These are phyloP conservation scores for Glyptemys insculpta DNA, from an alignment of 2,797 vertebrate genomes.

Conservation along the genomic window DNA sequence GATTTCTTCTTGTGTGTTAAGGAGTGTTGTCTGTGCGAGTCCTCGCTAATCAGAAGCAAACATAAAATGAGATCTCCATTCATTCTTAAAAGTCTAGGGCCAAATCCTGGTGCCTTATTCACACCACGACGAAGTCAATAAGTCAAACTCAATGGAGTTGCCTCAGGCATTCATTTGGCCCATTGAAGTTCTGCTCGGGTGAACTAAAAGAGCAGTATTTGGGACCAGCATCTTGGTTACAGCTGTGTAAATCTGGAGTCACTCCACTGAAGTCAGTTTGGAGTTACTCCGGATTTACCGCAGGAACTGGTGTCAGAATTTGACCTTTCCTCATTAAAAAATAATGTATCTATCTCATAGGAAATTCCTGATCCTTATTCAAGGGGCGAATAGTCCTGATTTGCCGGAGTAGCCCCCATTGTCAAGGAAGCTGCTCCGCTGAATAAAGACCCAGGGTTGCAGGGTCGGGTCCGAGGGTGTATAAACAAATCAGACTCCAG, in stretches of 20 bases:
- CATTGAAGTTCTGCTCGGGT: background rate
- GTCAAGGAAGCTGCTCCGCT: conserved; percentile 70
- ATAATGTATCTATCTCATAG: conserved; percentile 35
- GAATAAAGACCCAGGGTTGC: conserved; percentile 74
- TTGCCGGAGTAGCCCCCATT: conserved; percentile 61
- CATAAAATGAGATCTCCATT: background rate
- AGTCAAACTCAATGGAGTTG: background rate
- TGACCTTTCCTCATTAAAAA: conserved; percentile 13
- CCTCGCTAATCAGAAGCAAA: background rate
- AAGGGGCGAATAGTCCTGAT: conserved; percentile 10
- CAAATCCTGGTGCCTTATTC: background rate
- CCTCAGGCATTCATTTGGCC: no score
- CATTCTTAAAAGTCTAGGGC: background rate
- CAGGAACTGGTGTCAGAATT: background rate
- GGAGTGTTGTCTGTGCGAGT: background rate
- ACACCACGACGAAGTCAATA: background rate
- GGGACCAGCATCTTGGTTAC: background rate
- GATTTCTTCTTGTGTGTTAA: background rate
- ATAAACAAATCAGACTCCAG: conserved; percentile 67
- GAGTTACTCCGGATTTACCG: conserved; percentile 29
- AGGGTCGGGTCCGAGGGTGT: conserved; percentile 59
- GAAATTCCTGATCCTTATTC: conserved; percentile 44
- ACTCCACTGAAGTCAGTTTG: background rate
- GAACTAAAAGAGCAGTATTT: rapidly evolving
- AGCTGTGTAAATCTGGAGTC: background rate